Base-by-base conservation (phyloP, 2,797 vertebrate species). In the Ammospiza maritima region DNA sequence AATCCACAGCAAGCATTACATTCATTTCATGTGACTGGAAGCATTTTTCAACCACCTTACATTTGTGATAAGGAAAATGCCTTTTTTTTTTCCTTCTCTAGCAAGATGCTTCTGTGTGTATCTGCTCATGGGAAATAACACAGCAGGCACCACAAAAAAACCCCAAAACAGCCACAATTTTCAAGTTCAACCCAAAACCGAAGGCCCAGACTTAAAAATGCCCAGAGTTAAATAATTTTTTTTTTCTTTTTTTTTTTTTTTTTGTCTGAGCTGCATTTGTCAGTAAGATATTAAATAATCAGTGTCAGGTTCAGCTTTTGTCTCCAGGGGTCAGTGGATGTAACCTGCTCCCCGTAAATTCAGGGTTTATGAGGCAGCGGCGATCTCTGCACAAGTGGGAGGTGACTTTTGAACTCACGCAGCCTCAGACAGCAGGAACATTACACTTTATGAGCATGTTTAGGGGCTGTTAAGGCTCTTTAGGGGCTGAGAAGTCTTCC, bases 291-390 rank as follows among this genome's bases (percentile, higher is more conserved):
- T 89, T 96, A 97, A 95, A 89, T 85, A 89, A 89, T n/a, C 47
- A 85, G 87, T 89, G 88, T 75, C 87, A 94, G 62, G 92, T 96
- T 94, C 5, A 5, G 80, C 89, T 91, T 90, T 97, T 96, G 94
- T 88, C 75, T 97, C 57, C 19, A 66, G 44, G 86, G 88, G 81
- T 97, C 92, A 96, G 75, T 89, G 95, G 92, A 87, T 78, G 78
- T 94, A 96, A 96, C 80, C 95, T 73, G 48, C 47, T 88, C 48
- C 71, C 58, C 47, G 93, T 95, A 96, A 97, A 97, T 95, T 92
- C 96, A 34, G 22, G 45, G 74, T 91, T 89, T 93, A 90, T 91
- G 84, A 95, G 95, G 77, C 96, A 95, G 79, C 4, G 2, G 61
- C 42, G 78, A 88, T 95, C 50, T 77, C 82, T 30, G 66, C 85